Percentiles rank a stretch among this genome's conserved stretches.
These are phyloP conservation scores for Clinocottus analis DNA, from an alignment of 2,113 vertebrate genomes.

Conservation along the genomic window DNA sequence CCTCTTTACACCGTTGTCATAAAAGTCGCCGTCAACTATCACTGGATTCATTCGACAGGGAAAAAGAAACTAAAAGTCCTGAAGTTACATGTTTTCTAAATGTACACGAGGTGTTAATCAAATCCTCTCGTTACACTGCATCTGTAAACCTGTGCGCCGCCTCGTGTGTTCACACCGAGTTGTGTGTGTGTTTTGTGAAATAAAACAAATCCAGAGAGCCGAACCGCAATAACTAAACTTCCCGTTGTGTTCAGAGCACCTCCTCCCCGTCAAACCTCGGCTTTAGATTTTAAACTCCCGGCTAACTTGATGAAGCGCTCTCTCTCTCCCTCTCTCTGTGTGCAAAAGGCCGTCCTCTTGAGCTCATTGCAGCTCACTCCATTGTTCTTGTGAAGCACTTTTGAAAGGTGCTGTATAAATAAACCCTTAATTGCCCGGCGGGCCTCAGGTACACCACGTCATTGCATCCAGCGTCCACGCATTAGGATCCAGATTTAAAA, in stretches of 20 bases:
- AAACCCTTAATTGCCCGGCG: slow-evolving; percentile 16
- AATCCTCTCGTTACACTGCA: neutral
- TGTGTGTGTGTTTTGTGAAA: neutral
- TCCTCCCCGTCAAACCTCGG: neutral
- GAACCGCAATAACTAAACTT: neutral
- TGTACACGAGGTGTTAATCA: neutral
- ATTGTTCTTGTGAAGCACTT: slow-evolving; percentile 15
- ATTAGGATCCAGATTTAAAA: slow-evolving; percentile 44
- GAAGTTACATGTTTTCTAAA: neutral
- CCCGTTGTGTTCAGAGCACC: neutral
- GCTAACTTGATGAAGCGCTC: neutral
- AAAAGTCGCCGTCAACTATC: neutral
- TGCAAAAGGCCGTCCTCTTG: neutral
- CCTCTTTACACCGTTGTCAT: neutral
- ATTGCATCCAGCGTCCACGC: slow-evolving; percentile 9
- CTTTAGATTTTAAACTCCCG: slow-evolving; percentile 1
- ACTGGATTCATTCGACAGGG: neutral
- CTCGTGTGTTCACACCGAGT: neutral
- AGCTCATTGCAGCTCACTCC: neutral
- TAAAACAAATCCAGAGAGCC: too few relatives aligned
- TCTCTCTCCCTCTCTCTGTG: too few relatives aligned
- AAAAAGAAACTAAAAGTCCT: neutral
- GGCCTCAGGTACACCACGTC: slow-evolving; percentile 45
- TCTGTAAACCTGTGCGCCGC: neutral
- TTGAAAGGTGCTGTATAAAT: slow-evolving; percentile 45